Evolutionary conservation across 23 tunicate genomes (phyloP).

Genomic region (Botrylloides violaceus): DNA sequence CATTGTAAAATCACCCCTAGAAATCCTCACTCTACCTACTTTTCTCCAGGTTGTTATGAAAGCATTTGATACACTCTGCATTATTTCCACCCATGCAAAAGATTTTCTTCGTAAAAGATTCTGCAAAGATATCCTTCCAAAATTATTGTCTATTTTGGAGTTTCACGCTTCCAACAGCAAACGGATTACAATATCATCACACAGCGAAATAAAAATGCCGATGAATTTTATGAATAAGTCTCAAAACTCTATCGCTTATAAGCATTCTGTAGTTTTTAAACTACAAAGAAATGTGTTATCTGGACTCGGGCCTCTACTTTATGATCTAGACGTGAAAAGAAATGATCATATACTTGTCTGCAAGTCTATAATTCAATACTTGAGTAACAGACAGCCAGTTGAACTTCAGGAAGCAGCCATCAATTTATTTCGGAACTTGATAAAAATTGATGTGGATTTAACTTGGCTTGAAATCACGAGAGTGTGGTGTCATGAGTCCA

Average conservation of each 20-base stretch:
- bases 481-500: constrained; percentile 12
- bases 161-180: constrained; percentile 1
- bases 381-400: constrained; percentile 5
- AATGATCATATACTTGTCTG: neutral
- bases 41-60: constrained; percentile 34
- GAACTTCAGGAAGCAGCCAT: constrained; percentile 10
- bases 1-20: no score
- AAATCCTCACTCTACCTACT: no score
- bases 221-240: neutral
- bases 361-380: neutral
- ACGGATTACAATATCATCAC: neutral
- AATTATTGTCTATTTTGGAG: constrained; percentile 29
- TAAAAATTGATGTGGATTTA: constrained; percentile 10
- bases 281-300: constrained; percentile 4
- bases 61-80: constrained; percentile 59
- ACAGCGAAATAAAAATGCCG: neutral
- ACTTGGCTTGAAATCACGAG: constrained; percentile 7
- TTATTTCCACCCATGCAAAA: constrained; percentile 32
- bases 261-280: constrained; percentile 8
- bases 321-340: constrained; percentile 4
- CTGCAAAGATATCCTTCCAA: constrained; percentile 57
- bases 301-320: constrained; percentile 10
- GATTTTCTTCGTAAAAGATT: constrained; percentile 60
- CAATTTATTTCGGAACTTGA: neutral
- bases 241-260: constrained; percentile 5